Evolutionary conservation across 2,797 vertebrate genomes (phyloP).

Genomic region (Bradypus variegatus): DNA sequence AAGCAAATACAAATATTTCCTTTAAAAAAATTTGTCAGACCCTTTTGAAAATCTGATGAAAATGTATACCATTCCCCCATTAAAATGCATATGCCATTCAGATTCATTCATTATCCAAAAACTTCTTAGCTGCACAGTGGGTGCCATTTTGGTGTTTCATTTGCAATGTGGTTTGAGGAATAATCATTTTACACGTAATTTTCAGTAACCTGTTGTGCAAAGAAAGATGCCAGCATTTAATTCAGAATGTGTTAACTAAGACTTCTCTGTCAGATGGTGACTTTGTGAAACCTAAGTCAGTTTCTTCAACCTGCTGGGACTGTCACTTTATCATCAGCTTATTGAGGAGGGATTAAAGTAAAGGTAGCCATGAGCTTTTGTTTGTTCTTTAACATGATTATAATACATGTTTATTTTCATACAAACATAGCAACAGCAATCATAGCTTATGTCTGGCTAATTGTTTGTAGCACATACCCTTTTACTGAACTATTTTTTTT

Average conservation of each 20-base stretch:
- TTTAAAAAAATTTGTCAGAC: not conserved
- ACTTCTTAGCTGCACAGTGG: not conserved
- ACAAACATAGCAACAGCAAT: not conserved
- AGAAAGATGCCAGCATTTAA: not conserved
- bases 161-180: constrained; percentile 9
- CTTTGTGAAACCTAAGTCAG: not conserved
- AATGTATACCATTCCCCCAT: not conserved
- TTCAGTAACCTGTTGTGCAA: not conserved
- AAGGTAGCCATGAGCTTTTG: not conserved
- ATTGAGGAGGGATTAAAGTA: not conserved
- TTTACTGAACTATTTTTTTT: constrained; percentile 19
- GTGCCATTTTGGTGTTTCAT: not conserved
- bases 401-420: not conserved
- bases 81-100: not conserved
- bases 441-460: not conserved
- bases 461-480: not conserved
- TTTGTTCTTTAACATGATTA: constrained; percentile 23
- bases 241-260: not conserved
- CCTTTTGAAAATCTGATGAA: constrained; percentile 16
- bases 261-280: not conserved
- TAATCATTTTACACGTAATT: not conserved
- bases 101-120: not conserved
- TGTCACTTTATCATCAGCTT: not conserved
- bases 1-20: not conserved
- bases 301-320: constrained; percentile 16